Evolutionary conservation across 2,888 invertebrate species (phyloP).

Genomic region (Exocentrus adspersus): DNA sequence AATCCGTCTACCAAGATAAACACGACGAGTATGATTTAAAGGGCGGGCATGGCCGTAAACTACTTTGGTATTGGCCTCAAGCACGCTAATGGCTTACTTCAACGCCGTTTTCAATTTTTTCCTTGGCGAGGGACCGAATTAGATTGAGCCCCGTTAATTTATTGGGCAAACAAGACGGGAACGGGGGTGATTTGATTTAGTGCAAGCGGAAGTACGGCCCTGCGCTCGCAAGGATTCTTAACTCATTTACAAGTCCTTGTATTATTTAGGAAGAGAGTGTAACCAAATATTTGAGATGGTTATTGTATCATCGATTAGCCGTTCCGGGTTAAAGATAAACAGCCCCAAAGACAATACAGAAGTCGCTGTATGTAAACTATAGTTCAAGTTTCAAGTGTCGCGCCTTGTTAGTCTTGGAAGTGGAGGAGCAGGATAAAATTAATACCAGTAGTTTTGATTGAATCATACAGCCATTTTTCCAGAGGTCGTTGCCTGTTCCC

Average conservation of each 20-base stretch:
- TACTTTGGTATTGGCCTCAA: conserved; percentile 23
- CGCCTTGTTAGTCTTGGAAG: too few relatives aligned
- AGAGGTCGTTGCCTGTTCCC: too few relatives aligned
- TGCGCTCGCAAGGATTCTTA: too few relatives aligned
- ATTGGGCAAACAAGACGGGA: conserved; percentile 12
- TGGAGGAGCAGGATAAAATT: too few relatives aligned
- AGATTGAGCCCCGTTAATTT: conserved; percentile 20
- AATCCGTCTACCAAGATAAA: conserved; percentile 16
- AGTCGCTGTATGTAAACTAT: background rate
- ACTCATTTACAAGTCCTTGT: too few relatives aligned
- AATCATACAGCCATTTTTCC: too few relatives aligned
- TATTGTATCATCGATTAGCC: conserved; percentile 17
- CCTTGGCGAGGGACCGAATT: conserved; percentile 1
- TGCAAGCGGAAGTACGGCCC: background rate
- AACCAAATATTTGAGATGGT: conserved; percentile 7
- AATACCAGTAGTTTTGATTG: too few relatives aligned
- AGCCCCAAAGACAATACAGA: too few relatives aligned
- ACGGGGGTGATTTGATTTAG: conserved; percentile 8
- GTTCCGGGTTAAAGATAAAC: too few relatives aligned
- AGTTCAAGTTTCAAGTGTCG: too few relatives aligned
- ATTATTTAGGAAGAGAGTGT: too few relatives aligned
- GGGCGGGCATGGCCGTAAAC: conserved; percentile 19
- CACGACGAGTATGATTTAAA: conserved; percentile 23
- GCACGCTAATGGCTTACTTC: conserved; percentile 31
- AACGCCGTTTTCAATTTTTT: conserved; percentile 27